These are phyloP conservation scores for Amniataba percoides DNA, from an alignment of 2,797 vertebrate species.

Conservation along the genomic window DNA sequence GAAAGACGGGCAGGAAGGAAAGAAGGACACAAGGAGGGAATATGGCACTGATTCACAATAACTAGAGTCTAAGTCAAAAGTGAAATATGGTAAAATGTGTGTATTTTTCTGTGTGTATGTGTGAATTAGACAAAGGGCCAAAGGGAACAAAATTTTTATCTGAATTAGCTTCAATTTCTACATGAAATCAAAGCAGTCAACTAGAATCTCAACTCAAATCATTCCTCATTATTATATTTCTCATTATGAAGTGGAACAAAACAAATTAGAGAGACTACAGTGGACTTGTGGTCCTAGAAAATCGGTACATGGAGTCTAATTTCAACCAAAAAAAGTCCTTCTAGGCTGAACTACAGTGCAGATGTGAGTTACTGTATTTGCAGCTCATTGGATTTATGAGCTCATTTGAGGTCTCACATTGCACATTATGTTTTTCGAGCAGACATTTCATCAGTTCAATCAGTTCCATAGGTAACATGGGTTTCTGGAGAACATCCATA, in stretches of 20 bases:
- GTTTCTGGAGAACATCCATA: conserved; percentile 49
- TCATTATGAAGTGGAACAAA: conserved; percentile 19
- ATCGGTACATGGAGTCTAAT: neutral
- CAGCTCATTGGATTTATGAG: conserved; percentile 32
- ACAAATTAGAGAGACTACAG: conserved; percentile 7
- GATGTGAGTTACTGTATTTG: conserved; percentile 52
- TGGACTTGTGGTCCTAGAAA: conserved; percentile 12
- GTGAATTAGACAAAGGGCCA: conserved; percentile 6
- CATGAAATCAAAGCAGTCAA: conserved; percentile 29
- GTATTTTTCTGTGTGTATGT: conserved; percentile 12
- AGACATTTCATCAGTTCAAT: conserved; percentile 61
- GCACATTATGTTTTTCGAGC: conserved; percentile 58
- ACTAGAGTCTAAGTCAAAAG: neutral
- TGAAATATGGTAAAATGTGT: conserved; percentile 1
- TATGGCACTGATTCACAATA: conserved; percentile 7
- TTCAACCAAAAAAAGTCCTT: conserved; percentile 31
- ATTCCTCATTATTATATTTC: conserved; percentile 6
- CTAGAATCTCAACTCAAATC: conserved; percentile 22
- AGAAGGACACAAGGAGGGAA: conserved; percentile 10
- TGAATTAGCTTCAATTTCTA: conserved; percentile 36
- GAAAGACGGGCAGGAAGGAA: conserved; percentile 14
- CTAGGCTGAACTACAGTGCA: conserved; percentile 61
- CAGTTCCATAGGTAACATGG: conserved; percentile 74
- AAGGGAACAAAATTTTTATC: conserved; percentile 23
- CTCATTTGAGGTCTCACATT: conserved; percentile 63